Conservation (phyloP, 2,888 invertebrate species). For the Lepidonotus clava region DNA sequence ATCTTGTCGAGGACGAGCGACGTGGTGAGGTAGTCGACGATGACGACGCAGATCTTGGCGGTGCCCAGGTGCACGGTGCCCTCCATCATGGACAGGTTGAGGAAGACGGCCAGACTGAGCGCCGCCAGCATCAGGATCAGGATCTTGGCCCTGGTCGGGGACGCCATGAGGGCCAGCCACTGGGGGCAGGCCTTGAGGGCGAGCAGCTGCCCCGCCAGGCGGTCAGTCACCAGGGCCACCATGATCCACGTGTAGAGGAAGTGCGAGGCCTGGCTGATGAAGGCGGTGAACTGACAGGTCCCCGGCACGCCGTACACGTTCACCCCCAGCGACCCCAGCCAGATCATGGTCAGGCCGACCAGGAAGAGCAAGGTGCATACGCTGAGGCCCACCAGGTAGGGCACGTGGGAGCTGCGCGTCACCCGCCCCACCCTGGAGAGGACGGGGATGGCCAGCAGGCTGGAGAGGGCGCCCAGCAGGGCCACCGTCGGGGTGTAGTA, state of each 20-base stretch:
- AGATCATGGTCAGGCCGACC: neutral
- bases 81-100: conserved; percentile 41
- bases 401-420: neutral
- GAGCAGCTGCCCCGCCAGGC: neutral
- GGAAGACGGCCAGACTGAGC: conserved; percentile 12
- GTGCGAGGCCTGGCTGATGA: conserved; percentile 22
- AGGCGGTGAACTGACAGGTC: conserved; percentile 29
- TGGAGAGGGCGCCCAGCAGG: neutral
- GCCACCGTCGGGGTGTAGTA: conserved; percentile 6
- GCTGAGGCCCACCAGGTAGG: conserved; percentile 6
- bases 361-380: neutral
- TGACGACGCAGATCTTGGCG: conserved; percentile 21
- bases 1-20: conserved; percentile 28
- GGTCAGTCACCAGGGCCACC: conserved; percentile 13
- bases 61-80: conserved; percentile 17
- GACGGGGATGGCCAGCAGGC: neutral
- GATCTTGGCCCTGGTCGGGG: conserved; percentile 4
- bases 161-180: conserved; percentile 6
- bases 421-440: neutral
- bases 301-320: conserved; percentile 15
- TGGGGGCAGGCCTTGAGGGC: neutral
- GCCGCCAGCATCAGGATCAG: neutral
- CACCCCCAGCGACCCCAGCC: conserved; percentile 6
- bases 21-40: conserved; percentile 10
- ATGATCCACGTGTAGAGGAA: conserved; percentile 11